These are phyloP conservation scores for Cairina moschata DNA, from an alignment of 2,113 vertebrate species.

Conservation along the genomic window DNA sequence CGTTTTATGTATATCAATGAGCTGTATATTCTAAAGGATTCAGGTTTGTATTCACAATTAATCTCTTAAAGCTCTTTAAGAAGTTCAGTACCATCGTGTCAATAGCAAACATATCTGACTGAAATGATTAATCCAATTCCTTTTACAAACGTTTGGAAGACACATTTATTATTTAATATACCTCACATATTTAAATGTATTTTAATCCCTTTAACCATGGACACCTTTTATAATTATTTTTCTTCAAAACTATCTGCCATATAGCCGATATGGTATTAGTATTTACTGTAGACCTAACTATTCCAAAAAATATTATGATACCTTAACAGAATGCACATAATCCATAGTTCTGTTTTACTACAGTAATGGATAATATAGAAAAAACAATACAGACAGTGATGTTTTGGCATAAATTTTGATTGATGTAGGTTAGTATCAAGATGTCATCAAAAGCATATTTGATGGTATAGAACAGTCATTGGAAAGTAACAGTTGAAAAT, in stretches of 20 bases:
- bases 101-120: neutral
- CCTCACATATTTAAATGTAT: neutral
- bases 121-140: conserved; percentile 7
- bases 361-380: neutral
- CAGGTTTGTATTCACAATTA: neutral
- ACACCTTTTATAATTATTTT: neutral
- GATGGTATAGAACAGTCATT: neutral
- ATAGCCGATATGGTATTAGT: neutral
- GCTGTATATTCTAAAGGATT: neutral
- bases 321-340: neutral
- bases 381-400: neutral
- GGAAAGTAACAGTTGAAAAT: neutral
- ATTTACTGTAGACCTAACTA: neutral
- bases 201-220: conserved; percentile 18
- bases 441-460: neutral
- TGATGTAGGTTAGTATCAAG: neutral
- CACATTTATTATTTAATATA: neutral
- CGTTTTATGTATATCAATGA: neutral
- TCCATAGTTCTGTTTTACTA: neutral
- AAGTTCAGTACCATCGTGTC: neutral
- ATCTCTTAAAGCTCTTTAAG: conserved; percentile 21
- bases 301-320: neutral
- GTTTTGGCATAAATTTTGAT: neutral
- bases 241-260: neutral
- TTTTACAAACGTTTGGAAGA: neutral